Percentiles rank a stretch among this genome's conserved stretches.
Conservation (phyloP, 1,140 invertebrate genomes). For the Ooceraea biroi region DNA sequence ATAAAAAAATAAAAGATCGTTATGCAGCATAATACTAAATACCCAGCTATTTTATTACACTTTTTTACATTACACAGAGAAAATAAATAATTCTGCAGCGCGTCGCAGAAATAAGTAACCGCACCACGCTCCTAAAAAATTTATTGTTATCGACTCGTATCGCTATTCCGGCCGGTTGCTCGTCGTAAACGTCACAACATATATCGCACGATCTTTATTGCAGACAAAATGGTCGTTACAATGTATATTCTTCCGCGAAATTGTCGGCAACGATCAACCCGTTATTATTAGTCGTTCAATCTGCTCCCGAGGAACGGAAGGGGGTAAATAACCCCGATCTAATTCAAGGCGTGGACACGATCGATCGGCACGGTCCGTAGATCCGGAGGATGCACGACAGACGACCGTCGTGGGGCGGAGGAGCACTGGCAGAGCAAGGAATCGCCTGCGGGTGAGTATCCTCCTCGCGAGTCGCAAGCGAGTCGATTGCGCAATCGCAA, state of each 20-base stretch:
- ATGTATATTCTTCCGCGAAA: slow-evolving; percentile 7
- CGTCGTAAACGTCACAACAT: slow-evolving; percentile 12
- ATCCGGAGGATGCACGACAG: not conserved
- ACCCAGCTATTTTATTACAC: not conserved
- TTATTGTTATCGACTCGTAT: slow-evolving; percentile 19
- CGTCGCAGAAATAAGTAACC: not conserved
- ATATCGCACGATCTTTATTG: slow-evolving; percentile 24
- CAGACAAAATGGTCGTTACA: not conserved
- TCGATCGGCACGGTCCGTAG: not conserved
- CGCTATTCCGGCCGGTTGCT: not conserved
- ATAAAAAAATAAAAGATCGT: no score
- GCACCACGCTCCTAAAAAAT: not conserved
- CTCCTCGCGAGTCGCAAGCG: slow-evolving; percentile 16
- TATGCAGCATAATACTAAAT: not conserved
- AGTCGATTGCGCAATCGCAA: slow-evolving; percentile 37
- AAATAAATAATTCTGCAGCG: not conserved
- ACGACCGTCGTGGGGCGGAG: not conserved
- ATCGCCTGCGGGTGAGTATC: not conserved
- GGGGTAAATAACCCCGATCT: slow-evolving; percentile 37
- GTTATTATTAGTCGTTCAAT: slow-evolving; percentile 46
- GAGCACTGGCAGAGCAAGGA: not conserved
- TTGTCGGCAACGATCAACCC: slow-evolving; percentile 11
- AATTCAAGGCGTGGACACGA: not conserved
- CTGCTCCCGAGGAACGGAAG: not conserved
- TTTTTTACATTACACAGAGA: not conserved